phyloP scores from a whole-genome alignment of 2,113 vertebrate genomes.

The Reinhardtius hippoglossoides region DNA sequence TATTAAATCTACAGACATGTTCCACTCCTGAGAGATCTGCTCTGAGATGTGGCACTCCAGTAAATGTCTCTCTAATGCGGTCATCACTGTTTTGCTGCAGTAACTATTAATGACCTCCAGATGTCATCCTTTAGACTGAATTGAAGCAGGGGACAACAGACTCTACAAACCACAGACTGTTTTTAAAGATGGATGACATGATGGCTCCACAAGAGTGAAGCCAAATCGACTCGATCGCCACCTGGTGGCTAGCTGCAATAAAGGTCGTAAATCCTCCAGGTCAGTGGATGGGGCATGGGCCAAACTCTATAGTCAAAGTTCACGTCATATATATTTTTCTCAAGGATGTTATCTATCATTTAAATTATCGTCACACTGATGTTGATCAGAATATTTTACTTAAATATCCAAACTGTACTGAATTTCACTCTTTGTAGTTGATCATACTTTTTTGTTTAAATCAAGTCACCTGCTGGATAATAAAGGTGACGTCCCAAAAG shows the following conservation, averaged over 20 bases:
- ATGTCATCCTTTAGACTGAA: slow-evolving; percentile 52
- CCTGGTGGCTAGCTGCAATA: not conserved
- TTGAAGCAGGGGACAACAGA: not conserved
- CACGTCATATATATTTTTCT: not conserved
- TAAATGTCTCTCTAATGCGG: not conserved
- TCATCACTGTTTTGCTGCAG: slow-evolving; percentile 32
- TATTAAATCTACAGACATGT: not conserved
- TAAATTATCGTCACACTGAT: not conserved
- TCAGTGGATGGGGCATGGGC: not conserved
- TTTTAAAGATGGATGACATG: not conserved
- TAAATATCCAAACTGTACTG: no score
- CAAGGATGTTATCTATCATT: not conserved
- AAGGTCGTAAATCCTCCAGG: not conserved
- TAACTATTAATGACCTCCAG: slow-evolving; percentile 51
- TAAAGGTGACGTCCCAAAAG: not conserved
- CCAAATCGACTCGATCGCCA: not conserved
- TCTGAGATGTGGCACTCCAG: not conserved
- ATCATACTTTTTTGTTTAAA: not conserved
- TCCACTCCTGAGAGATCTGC: not conserved
- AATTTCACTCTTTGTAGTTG: not conserved
- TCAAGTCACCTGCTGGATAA: not conserved
- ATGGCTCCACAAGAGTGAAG: not conserved
- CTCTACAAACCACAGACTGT: not conserved
- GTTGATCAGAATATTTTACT: no score
- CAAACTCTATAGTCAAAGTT: not conserved